These are phyloP conservation scores for Daubentonia madagascariensis DNA, from an alignment of 2,113 vertebrate species.

Conservation along the genomic window DNA sequence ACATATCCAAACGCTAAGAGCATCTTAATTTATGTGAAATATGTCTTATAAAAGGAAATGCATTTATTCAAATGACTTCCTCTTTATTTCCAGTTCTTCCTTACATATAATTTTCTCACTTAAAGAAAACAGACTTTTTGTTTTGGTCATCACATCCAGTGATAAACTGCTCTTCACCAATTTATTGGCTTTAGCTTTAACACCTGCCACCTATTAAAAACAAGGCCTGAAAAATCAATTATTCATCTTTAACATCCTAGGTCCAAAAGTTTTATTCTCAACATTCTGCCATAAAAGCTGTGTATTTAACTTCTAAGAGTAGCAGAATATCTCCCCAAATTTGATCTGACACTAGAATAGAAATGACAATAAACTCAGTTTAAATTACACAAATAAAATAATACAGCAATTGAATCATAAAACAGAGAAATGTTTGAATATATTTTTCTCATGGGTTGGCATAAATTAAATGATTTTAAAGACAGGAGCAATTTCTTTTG, in stretches of 20 bases:
- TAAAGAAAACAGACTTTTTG: neutral
- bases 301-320: neutral
- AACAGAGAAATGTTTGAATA: neutral
- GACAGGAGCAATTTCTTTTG: neutral
- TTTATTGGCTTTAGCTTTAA: neutral
- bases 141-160: neutral
- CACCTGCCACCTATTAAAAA: neutral
- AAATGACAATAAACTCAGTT: neutral
- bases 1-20: neutral
- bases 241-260: neutral
- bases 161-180: neutral
- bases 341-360: neutral
- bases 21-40: conserved; percentile 37
- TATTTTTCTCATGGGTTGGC: neutral
- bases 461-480: conserved; percentile 7
- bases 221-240: neutral
- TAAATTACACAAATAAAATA: neutral
- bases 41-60: neutral
- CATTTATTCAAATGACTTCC: neutral
- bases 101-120: neutral
- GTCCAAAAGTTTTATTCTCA: neutral
- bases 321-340: neutral
- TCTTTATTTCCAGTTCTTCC: neutral
- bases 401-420: neutral
- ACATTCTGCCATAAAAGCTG: neutral